Evolutionary conservation across 2,797 vertebrate genomes (phyloP).

Genomic region (Trachops cirrhosus): DNA sequence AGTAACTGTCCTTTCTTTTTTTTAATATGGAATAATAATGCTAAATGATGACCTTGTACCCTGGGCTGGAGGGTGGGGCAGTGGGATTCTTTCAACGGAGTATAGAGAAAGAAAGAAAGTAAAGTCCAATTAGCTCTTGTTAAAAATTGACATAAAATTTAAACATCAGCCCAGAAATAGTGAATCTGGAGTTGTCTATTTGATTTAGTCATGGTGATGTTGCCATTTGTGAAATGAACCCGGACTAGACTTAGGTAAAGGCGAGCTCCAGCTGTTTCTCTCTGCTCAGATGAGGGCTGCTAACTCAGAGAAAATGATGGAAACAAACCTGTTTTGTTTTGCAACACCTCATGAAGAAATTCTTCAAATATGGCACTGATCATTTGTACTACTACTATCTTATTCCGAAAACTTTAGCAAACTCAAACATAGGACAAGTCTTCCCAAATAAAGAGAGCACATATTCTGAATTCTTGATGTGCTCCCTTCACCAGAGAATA

Average conservation of each 20-base stretch:
- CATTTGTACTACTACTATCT: not conserved
- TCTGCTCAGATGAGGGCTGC: not conserved
- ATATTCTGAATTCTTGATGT: not conserved
- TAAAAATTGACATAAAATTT: not conserved
- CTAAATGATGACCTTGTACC: not conserved
- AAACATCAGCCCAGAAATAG: not conserved
- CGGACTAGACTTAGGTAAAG: not conserved
- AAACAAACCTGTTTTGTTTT: not conserved
- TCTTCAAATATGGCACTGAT: not conserved
- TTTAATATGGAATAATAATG: not conserved
- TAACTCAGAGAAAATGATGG: not conserved
- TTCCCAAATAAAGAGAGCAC: not conserved
- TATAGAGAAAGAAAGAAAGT: not conserved
- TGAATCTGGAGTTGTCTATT: not conserved
- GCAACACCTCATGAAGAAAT: not conserved
- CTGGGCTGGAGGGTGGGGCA: not conserved
- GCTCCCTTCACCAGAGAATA: not conserved
- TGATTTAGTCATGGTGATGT: not conserved
- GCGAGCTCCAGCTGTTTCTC: not conserved
- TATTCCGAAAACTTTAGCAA: constrained; percentile 1
- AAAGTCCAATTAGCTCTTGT: not conserved
- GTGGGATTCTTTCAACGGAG: not conserved
- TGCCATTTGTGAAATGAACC: not conserved
- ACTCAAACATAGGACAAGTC: not conserved
- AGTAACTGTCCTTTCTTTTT: not conserved